Conservation (phyloP, 1,140 invertebrate genomes). For the Euura lappo region DNA sequence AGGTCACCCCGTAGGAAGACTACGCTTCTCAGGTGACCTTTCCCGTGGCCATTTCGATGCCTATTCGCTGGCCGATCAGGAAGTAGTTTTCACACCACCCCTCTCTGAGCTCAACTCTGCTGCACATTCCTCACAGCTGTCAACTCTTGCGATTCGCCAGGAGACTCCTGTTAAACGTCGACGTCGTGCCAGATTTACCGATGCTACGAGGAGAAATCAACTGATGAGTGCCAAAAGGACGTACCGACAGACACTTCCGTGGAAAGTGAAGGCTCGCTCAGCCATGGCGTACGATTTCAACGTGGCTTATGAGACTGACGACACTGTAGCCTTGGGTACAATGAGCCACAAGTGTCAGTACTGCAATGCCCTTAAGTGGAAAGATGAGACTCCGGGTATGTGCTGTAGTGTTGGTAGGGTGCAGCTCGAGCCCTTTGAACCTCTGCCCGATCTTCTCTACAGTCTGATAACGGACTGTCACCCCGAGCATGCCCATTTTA, state of each 20-base stretch:
- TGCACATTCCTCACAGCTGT: no score
- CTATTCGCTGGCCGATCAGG: no score
- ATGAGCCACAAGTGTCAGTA: constrained; percentile 37
- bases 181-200: no score
- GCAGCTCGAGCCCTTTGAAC: constrained; percentile 21
- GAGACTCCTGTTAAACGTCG: no score
- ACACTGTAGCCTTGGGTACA: constrained; percentile 30
- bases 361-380: constrained; percentile 45
- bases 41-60: no score
- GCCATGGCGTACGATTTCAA: constrained; percentile 12
- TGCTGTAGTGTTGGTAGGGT: constrained; percentile 38
- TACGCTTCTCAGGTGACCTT: no score
- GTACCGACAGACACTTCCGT: constrained; percentile 14
- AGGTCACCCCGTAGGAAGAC: no score
- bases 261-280: constrained; percentile 25
- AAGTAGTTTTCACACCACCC: no score
- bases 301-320: constrained; percentile 15
- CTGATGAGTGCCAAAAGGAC: no score
- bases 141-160: no score
- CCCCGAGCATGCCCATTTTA: constrained; percentile 8
- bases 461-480: constrained; percentile 11
- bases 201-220: no score
- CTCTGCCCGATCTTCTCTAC: constrained; percentile 24
- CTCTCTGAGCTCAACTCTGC: no score
- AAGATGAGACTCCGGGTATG: constrained; percentile 42